These are phyloP conservation scores for Ostrea denselamellosa DNA, from an alignment of 1,140 invertebrate species.

Conservation along the genomic window DNA sequence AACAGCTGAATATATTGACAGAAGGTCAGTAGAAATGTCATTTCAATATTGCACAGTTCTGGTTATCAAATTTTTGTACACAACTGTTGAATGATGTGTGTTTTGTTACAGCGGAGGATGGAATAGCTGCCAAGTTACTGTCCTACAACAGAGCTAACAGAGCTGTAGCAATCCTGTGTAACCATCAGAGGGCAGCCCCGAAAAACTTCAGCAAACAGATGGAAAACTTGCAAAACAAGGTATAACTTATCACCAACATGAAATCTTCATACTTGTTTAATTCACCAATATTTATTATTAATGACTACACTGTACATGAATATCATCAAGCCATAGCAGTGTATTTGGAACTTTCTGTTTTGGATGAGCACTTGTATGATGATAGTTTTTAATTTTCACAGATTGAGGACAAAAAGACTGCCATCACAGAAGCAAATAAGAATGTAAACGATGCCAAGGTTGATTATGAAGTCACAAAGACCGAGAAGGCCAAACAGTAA, in stretches of 20 bases:
- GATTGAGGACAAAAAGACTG: slow-evolving; percentile 93
- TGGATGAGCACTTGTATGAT: background rate
- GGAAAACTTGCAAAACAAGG: slow-evolving; percentile 97
- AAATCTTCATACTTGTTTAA: no score
- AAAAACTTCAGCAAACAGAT: slow-evolving; percentile 98
- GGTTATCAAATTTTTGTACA: no score
- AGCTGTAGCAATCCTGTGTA: slow-evolving; percentile 98
- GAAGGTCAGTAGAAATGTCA: slow-evolving; percentile 80
- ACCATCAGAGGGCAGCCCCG: slow-evolving; percentile 98
- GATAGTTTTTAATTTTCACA: slow-evolving; percentile 57
- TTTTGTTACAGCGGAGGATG: slow-evolving; percentile 76
- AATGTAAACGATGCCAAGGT: slow-evolving; percentile 87
- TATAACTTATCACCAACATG: no score
- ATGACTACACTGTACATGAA: no score
- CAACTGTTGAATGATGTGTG: background rate
- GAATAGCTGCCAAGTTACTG: slow-evolving; percentile 87
- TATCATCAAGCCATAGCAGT: no score
- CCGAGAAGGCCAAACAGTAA: slow-evolving; percentile 74
- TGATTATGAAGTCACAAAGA: slow-evolving; percentile 83
- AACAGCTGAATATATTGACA: slow-evolving; percentile 95
- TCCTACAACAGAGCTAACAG: slow-evolving; percentile 99
- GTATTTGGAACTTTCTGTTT: background rate
- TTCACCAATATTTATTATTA: no score
- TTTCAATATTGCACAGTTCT: background rate
- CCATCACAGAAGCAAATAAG: slow-evolving; percentile 90